Base-by-base conservation (phyloP, 1,140 invertebrate species). In the Cyrtorhinus lividipennis region DNA sequence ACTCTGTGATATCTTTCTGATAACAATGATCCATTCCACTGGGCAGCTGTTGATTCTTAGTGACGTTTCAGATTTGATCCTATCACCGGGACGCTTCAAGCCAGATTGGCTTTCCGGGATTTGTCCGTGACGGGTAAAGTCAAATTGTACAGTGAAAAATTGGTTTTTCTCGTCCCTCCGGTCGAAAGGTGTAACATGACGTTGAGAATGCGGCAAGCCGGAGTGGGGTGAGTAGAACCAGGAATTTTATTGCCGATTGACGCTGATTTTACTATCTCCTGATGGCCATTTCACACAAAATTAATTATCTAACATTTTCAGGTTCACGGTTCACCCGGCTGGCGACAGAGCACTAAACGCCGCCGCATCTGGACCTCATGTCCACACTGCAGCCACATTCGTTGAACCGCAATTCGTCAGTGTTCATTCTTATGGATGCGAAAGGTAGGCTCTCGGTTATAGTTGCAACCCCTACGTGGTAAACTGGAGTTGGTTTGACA, bases 341-440 rank as follows among this genome's bases (percentile, higher is more conserved):
- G 13, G 24, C 10, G 26, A 44, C 22, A 5, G 45, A 63, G 22
- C 45, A 10, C n/a, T 20, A 3, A 26, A 10, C 15, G 12, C 2
- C 24, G 13, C 22, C 3, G 8, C 12, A 56, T 2, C 45, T n/a
- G 30, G 12, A 8, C 24, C 24, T 8, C 56, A 20, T 24, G 84
- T 89, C 2, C 80, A 84, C 69, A 89, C 87, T 0, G 85, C 88
- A 67, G 87, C 86, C 0, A 87, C 87, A 67, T 89, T 89, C 65
- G 77, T 88, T 0, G 86, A 90, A 69, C 87, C 86, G 0, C 83
- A 86, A 24, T 89, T 88, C 65, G 84, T 88, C 22, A 88, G 85
- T 13, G 85, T 90, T 0, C 89, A 89, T 69, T 87, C 87, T 0
- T 88, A 89, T 59, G 86, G 85, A 1, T 90, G 87, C 69, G 79